phyloP scores from a whole-genome alignment of 2,888 invertebrate species.

The Andrena dorsata region DNA sequence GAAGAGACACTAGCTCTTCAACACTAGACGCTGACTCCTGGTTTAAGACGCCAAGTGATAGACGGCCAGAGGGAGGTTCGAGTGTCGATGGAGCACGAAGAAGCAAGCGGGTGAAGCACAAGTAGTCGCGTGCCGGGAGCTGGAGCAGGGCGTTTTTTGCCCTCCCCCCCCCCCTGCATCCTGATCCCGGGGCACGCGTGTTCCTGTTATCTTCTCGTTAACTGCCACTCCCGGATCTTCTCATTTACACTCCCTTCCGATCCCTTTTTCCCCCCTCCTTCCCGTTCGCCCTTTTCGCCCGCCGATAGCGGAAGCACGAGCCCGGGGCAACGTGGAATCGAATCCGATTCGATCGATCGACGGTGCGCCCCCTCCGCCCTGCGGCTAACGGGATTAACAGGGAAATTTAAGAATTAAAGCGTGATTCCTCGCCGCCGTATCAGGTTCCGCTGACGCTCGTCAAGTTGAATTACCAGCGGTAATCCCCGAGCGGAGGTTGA shows the following conservation, averaged over 20 bases:
- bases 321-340: slow-evolving; percentile 32
- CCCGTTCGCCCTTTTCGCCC: slow-evolving; percentile 12
- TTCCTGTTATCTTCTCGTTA: slow-evolving; percentile 58
- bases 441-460: slow-evolving; percentile 43
- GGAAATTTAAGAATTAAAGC: slow-evolving; percentile 56
- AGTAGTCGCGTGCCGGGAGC: slow-evolving; percentile 64
- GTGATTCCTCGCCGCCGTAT: slow-evolving; percentile 48
- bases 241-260: slow-evolving; percentile 26
- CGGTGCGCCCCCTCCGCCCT: slow-evolving; percentile 6
- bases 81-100: background rate
- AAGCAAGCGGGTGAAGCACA: background rate
- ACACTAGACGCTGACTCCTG: slow-evolving; percentile 13
- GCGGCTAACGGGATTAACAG: slow-evolving; percentile 44
- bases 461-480: slow-evolving; percentile 57
- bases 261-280: background rate
- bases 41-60: slow-evolving; percentile 27
- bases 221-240: slow-evolving; percentile 39
- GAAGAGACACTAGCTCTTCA: background rate
- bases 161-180: slow-evolving; percentile 25
- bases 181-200: slow-evolving; percentile 53
- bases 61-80: background rate
- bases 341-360: slow-evolving; percentile 26
- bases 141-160: slow-evolving; percentile 37
- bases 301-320: slow-evolving; percentile 24
- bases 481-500: slow-evolving; percentile 50